Conservation (phyloP, 2,113 vertebrate species). For the Macquaria australasica region DNA sequence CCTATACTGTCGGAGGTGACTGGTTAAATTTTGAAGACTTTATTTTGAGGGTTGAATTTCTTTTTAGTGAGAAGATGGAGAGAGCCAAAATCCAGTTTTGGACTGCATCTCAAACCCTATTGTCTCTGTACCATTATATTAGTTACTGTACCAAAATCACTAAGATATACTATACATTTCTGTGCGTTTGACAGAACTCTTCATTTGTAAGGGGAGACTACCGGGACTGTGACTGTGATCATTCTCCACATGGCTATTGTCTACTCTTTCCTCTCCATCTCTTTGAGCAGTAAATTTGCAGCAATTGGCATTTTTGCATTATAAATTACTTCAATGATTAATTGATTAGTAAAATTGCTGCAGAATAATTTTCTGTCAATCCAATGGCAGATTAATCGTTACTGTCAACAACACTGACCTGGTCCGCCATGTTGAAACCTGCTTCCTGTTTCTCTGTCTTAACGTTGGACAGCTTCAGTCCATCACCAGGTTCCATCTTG, state of each 20-base stretch:
- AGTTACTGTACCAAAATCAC: too few species aligned
- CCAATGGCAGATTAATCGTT: not conserved
- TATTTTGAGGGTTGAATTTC: too few species aligned
- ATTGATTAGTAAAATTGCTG: not conserved
- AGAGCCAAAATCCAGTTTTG: too few species aligned
- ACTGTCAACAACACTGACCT: slow-evolving; percentile 85
- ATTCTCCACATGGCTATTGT: not conserved
- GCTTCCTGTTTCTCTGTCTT: slow-evolving; percentile 93
- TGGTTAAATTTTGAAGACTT: too few species aligned
- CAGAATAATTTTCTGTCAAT: not conserved
- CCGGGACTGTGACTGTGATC: not conserved
- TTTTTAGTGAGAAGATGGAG: not conserved
- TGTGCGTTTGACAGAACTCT: too few species aligned
- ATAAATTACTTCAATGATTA: not conserved
- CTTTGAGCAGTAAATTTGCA: too few species aligned
- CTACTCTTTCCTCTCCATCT: too few species aligned
- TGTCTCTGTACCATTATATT: too few species aligned
- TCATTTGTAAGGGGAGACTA: too few species aligned
- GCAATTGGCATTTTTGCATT: not conserved
- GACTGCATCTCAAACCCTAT: too few species aligned
- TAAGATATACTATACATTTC: too few species aligned
- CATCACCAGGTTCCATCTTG: slow-evolving; percentile 91
- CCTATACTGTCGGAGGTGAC: too few species aligned
- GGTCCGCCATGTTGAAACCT: slow-evolving; percentile 88
- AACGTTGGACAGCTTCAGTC: slow-evolving; percentile 85